A percentile compares a stretch with the other conserved stretches of the same genome.
Conservation (phyloP, 2,797 vertebrate genomes). For the Hydrophis major region DNA sequence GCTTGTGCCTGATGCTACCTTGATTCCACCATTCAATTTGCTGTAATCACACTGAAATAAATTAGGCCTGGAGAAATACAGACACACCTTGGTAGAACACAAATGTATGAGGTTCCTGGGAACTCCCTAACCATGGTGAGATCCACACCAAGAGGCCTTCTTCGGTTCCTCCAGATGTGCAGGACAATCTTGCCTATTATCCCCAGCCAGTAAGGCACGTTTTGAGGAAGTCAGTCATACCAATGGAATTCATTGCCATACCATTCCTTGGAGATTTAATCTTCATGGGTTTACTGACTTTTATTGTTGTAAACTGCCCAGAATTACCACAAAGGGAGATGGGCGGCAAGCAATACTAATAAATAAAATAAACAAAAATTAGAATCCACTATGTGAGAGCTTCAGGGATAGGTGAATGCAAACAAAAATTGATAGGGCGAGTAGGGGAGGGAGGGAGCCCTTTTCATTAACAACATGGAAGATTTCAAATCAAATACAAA, state of each 20-base stretch:
- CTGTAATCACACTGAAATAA: neutral
- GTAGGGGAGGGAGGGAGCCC: neutral
- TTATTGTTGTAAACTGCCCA: neutral
- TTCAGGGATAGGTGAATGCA: neutral
- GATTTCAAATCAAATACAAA: neutral
- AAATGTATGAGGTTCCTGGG: neutral
- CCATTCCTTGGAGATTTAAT: neutral
- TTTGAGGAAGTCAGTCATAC: neutral
- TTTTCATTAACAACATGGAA: neutral
- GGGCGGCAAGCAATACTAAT: no score
- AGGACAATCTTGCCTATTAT: neutral
- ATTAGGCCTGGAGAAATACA: neutral
- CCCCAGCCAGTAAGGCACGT: neutral
- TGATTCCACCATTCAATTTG: neutral
- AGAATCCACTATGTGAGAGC: neutral
- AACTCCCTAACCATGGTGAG: neutral
- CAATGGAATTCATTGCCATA: neutral
- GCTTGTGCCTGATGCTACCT: neutral
- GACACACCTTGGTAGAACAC: neutral
- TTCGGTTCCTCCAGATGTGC: neutral
- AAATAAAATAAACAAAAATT: neutral
- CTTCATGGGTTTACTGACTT: no score
- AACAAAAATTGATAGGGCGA: neutral
- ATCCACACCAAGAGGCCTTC: neutral
- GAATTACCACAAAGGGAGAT: no score